Evolutionary conservation across 2,113 vertebrate species (phyloP).

Genomic region (Lampris incognitus): DNA sequence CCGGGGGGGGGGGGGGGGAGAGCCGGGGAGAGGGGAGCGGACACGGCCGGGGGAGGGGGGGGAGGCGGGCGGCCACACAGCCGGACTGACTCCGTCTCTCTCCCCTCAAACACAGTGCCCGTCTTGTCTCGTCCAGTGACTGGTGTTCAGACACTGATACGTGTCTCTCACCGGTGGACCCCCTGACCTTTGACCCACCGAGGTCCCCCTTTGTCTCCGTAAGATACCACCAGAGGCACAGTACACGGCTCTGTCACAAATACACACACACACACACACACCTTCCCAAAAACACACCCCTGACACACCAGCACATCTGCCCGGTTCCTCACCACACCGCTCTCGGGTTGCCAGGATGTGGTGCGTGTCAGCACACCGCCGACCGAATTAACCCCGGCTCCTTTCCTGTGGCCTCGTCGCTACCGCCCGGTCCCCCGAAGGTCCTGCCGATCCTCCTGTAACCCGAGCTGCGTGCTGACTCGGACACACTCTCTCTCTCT

Average conservation of each 20-base stretch:
- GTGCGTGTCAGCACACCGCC: constrained; percentile 23
- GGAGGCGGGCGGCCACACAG: constrained; percentile 24
- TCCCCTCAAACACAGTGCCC: constrained; percentile 32
- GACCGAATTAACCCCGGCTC: constrained; percentile 45
- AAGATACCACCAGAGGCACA: not conserved
- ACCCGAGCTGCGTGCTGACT: not conserved
- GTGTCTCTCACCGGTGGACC: constrained; percentile 50
- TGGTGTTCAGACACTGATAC: constrained; percentile 32
- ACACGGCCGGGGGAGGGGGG: not conserved
- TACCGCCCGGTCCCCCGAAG: constrained; percentile 18
- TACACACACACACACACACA: not conserved
- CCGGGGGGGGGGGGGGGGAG: not conserved
- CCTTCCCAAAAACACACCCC: not conserved
- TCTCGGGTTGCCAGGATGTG: constrained; percentile 58
- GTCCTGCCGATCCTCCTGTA: not conserved
- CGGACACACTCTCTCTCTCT: not conserved
- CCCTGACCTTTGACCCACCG: constrained; percentile 58
- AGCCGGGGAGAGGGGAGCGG: constrained; percentile 5
- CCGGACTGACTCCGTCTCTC: constrained; percentile 17
- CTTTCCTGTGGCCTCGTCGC: constrained; percentile 33
- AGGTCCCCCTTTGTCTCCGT: constrained; percentile 26
- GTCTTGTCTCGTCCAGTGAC: constrained; percentile 40
- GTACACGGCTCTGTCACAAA: not conserved
- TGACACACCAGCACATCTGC: constrained; percentile 19
- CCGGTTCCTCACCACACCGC: constrained; percentile 36